These are phyloP conservation scores for Nesogale talazaci DNA, from an alignment of 2,113 vertebrate species.

Conservation along the genomic window DNA sequence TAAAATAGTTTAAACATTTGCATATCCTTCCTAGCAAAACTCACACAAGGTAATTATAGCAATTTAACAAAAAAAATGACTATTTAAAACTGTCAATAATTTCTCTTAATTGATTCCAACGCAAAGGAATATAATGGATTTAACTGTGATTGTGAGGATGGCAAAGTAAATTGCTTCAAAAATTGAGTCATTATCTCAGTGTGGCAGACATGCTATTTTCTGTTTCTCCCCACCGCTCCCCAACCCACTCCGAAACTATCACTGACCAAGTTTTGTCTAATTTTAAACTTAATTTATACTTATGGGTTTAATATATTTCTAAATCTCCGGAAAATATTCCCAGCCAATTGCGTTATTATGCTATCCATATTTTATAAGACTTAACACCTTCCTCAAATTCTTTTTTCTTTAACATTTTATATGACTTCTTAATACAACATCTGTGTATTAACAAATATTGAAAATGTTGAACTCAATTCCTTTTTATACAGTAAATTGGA, in stretches of 20 bases:
- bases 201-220: not conserved
- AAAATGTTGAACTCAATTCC: not conserved
- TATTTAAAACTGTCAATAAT: not conserved
- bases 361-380: not conserved
- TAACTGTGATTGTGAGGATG: conserved; percentile 14
- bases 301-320: not conserved
- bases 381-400: not conserved
- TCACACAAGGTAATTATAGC: conserved; percentile 3
- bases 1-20: not conserved
- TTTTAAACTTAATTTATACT: not conserved
- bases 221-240: not conserved
- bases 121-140: not conserved
- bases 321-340: not conserved
- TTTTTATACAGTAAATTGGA: not conserved
- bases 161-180: conserved; percentile 35
- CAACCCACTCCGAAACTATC: too few relatives aligned
- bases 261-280: not conserved
- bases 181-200: conserved; percentile 55
- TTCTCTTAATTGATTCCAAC: conserved; percentile 26
- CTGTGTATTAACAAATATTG: not conserved
- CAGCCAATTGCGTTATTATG: not conserved
- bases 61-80: not conserved
- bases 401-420: not conserved
- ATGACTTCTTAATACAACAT: not conserved
- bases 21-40: not conserved